Evolutionary conservation across 2,888 invertebrate species (phyloP).

Genomic region (Archips xylosteana): DNA sequence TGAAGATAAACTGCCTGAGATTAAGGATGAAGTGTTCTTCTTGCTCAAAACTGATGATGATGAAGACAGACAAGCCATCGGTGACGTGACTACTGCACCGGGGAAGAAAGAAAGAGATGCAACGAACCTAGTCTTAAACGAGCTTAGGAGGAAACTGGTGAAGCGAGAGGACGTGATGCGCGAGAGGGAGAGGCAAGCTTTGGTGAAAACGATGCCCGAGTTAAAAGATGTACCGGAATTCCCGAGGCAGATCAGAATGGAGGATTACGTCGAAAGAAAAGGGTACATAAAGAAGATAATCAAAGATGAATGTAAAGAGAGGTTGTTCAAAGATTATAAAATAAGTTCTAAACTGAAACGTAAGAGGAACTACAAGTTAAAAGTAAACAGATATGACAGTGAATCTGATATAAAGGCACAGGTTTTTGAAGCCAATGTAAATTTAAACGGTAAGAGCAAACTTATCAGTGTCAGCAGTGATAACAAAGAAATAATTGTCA

Average conservation of each 20-base stretch:
- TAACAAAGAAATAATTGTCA: conserved; percentile 52
- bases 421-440: conserved; percentile 60
- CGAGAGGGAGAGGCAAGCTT: conserved; percentile 77
- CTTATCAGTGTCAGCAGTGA: conserved; percentile 55
- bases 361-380: conserved; percentile 54
- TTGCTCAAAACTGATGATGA: conserved; percentile 77
- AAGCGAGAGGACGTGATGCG: conserved; percentile 80
- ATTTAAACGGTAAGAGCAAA: conserved; percentile 58
- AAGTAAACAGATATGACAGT: conserved; percentile 53
- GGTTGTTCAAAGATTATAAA: conserved; percentile 52
- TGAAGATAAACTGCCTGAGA: conserved; percentile 68
- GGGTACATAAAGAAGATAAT: conserved; percentile 69
- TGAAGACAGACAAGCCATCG: conserved; percentile 52
- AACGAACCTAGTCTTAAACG: conserved; percentile 72
- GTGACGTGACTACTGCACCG: conserved; percentile 70
- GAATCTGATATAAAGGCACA: conserved; percentile 58
- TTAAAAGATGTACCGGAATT: conserved; percentile 74
- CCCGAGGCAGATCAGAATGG: conserved; percentile 72
- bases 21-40: conserved; percentile 80
- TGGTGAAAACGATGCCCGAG: conserved; percentile 79
- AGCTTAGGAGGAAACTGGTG: conserved; percentile 75
- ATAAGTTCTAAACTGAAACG: conserved; percentile 47
- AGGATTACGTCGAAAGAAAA: conserved; percentile 61
- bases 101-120: conserved; percentile 73
- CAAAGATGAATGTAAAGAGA: conserved; percentile 48